These are phyloP conservation scores for Drosophila algonquin DNA, from an alignment of 2,888 invertebrate species.

Conservation along the genomic window DNA sequence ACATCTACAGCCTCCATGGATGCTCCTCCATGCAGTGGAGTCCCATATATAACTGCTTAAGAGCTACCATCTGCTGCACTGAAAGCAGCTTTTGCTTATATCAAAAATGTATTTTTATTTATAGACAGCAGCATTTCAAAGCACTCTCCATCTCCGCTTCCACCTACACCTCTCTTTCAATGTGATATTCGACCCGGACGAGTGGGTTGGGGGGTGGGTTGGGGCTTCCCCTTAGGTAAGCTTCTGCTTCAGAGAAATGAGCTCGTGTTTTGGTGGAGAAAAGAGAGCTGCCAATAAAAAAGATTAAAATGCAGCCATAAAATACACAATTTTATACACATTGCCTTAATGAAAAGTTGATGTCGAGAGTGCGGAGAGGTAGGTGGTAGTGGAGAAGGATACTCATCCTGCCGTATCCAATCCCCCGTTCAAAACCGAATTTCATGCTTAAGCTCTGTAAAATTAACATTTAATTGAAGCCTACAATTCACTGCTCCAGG, in stretches of 20 bases:
- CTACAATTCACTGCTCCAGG: slow-evolving; percentile 47
- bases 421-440: slow-evolving; percentile 50
- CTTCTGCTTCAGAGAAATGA: slow-evolving; percentile 12
- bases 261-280: slow-evolving; percentile 16
- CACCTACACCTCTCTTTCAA: neutral
- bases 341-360: slow-evolving; percentile 67
- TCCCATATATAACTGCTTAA: neutral
- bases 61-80: neutral
- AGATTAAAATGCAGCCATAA: slow-evolving; percentile 69
- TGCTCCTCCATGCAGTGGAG: too few species aligned
- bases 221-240: slow-evolving; percentile 17
- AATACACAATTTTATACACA: slow-evolving; percentile 65
- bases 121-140: slow-evolving; percentile 17
- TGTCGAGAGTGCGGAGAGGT: neutral
- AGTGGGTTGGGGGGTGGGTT: too few species aligned
- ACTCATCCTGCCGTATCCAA: neutral
- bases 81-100: neutral
- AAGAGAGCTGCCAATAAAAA: slow-evolving; percentile 53
- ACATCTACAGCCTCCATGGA: neutral
- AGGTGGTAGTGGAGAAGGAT: too few species aligned
- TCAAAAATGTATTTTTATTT: slow-evolving; percentile 14
- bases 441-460: slow-evolving; percentile 80
- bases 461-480: slow-evolving; percentile 80
- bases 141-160: neutral
- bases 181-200: too few species aligned